phyloP scores from a whole-genome alignment of 2,888 invertebrate species.

The Artemia sinica region DNA sequence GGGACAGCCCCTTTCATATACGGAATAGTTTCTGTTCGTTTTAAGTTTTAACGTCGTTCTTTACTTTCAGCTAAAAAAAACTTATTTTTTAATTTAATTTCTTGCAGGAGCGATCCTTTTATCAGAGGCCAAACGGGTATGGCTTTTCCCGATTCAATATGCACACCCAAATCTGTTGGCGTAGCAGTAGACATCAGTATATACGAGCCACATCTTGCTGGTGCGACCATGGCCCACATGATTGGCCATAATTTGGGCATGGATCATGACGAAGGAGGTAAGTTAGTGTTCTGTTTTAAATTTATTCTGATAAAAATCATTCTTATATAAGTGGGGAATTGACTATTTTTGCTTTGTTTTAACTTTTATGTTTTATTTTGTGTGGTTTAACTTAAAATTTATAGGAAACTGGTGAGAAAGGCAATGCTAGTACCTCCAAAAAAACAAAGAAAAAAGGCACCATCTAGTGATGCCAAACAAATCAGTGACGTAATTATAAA shows the following conservation, averaged over 20 bases:
- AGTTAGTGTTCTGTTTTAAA: conserved; percentile 28
- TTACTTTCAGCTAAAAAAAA: too few species aligned
- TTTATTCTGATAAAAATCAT: not conserved
- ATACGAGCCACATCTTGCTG: conserved; percentile 76
- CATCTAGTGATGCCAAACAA: too few species aligned
- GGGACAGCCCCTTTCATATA: too few species aligned
- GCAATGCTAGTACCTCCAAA: too few species aligned
- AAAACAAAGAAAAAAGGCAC: too few species aligned
- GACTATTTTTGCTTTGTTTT: not conserved
- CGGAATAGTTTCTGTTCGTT: too few species aligned
- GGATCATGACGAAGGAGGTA: conserved; percentile 79
- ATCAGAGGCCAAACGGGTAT: conserved; percentile 80
- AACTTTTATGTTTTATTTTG: not conserved
- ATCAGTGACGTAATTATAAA: too few species aligned
- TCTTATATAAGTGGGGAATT: not conserved
- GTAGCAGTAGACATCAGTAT: conserved; percentile 60
- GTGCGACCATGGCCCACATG: conserved; percentile 95
- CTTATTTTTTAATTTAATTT: too few species aligned
- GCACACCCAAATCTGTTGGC: conserved; percentile 78
- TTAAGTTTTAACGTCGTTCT: too few species aligned
- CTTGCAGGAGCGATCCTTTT: conserved; percentile 57
- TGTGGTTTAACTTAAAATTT: too few species aligned
- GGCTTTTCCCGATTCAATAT: conserved; percentile 80
- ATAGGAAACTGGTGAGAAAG: too few species aligned
- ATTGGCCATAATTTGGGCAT: conserved; percentile 94